Conservation (phyloP, 2,113 vertebrate genomes). For the Etheostoma spectabile region DNA sequence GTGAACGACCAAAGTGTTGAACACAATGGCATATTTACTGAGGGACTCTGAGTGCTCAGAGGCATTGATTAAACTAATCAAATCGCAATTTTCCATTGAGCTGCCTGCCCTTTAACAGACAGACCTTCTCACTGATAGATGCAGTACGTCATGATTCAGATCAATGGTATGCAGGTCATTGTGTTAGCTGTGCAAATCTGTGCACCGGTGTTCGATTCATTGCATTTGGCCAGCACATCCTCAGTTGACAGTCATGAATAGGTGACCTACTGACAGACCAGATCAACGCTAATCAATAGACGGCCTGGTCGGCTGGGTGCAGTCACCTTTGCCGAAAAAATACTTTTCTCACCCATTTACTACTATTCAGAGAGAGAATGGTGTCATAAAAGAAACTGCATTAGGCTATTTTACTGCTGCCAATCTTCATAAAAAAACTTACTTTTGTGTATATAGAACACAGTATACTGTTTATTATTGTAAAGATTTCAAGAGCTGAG, state of each 20-base stretch:
- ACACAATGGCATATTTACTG: slow-evolving; percentile 25
- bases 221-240: neutral
- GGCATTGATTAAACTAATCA: slow-evolving; percentile 36
- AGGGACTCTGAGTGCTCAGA: neutral
- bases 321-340: slow-evolving; percentile 19
- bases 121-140: slow-evolving; percentile 28
- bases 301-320: neutral
- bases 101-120: slow-evolving; percentile 25
- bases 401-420: neutral
- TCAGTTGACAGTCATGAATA: neutral
- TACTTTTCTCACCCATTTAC: neutral
- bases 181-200: slow-evolving; percentile 6
- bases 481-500: too few species aligned
- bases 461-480: neutral
- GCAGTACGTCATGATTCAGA: slow-evolving; percentile 35
- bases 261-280: neutral
- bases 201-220: neutral
- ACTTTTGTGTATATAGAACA: neutral
- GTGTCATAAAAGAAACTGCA: neutral
- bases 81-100: slow-evolving; percentile 58
- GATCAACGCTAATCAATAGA: neutral
- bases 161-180: slow-evolving; percentile 43
- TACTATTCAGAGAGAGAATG: neutral
- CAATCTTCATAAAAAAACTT: neutral
- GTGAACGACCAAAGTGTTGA: neutral